phyloP scores from a whole-genome alignment of 2,113 vertebrate genomes.

The Bubo bubo region DNA sequence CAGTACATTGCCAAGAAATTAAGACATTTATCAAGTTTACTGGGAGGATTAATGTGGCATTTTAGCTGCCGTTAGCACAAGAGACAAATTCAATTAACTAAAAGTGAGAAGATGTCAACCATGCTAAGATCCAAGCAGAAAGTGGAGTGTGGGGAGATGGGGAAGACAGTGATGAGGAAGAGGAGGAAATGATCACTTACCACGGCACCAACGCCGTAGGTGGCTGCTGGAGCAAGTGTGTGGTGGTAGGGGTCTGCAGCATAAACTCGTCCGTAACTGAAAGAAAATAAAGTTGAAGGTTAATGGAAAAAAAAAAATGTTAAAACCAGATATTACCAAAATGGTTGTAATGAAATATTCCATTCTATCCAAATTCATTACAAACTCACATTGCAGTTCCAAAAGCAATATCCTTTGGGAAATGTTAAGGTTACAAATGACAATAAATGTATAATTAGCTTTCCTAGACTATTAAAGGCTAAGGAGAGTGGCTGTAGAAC shows the following conservation, averaged over 20 bases:
- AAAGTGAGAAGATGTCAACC: conserved; percentile 87
- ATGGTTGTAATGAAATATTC: not conserved
- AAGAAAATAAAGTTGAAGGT: conserved; percentile 62
- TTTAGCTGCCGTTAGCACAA: conserved; percentile 93
- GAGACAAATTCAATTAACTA: conserved; percentile 97
- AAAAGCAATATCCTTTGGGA: conserved; percentile 4
- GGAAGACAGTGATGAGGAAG: conserved; percentile 30
- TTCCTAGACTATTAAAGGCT: not conserved
- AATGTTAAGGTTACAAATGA: not conserved
- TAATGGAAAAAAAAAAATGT: not conserved
- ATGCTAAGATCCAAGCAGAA: conserved; percentile 76
- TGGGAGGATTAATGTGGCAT: conserved; percentile 94
- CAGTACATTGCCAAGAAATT: conserved; percentile 93
- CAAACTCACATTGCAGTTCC: not conserved
- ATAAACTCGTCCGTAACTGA: conserved; percentile 99
- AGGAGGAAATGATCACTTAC: conserved; percentile 78
- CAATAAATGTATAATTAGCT: not conserved
- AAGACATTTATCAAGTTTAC: conserved; percentile 97
- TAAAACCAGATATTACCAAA: not conserved
- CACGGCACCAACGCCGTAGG: conserved; percentile 99
- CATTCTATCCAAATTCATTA: not conserved
- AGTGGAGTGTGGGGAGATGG: conserved; percentile 11
- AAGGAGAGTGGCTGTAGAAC: not conserved
- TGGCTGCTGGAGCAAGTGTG: conserved; percentile 98
- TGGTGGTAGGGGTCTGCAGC: conserved; percentile 99